Percentiles rank a stretch among this genome's conserved stretches.
phyloP scores from a whole-genome alignment of 2,888 invertebrate species.

The Heliconius hortense region DNA sequence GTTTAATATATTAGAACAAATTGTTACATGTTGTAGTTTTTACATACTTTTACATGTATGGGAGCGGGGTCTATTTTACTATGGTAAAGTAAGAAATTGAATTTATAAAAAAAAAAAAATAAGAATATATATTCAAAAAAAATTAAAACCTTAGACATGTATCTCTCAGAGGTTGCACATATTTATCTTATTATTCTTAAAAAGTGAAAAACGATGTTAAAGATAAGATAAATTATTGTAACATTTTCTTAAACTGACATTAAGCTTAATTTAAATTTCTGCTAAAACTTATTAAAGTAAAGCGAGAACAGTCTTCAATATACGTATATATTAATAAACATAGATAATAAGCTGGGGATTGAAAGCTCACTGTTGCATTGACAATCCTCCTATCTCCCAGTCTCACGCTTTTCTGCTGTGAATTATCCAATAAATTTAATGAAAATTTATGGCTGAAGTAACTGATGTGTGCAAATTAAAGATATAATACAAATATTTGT shows the following conservation, averaged over 20 bases:
- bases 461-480: conserved; percentile 48
- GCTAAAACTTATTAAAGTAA: conserved; percentile 7
- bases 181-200: neutral
- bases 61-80: no score
- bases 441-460: conserved; percentile 77
- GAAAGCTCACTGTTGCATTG: conserved; percentile 78
- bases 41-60: no score
- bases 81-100: no score
- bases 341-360: conserved; percentile 38
- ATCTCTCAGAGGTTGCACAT: no score
- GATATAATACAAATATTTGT: neutral
- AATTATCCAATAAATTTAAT: conserved; percentile 82
- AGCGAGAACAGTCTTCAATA: neutral
- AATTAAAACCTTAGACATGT: no score
- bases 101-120: no score
- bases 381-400: conserved; percentile 74
- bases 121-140: no score
- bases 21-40: no score
- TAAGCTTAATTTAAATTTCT: neutral
- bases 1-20: no score
- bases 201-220: neutral
- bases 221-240: neutral
- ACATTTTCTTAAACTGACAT: neutral
- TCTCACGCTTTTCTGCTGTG: conserved; percentile 70
- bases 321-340: conserved; percentile 25